A percentile compares a stretch with the other conserved stretches of the same genome.
phyloP scores from a whole-genome alignment of 2,113 vertebrate genomes.

The Nerophis lumbriciformis region DNA sequence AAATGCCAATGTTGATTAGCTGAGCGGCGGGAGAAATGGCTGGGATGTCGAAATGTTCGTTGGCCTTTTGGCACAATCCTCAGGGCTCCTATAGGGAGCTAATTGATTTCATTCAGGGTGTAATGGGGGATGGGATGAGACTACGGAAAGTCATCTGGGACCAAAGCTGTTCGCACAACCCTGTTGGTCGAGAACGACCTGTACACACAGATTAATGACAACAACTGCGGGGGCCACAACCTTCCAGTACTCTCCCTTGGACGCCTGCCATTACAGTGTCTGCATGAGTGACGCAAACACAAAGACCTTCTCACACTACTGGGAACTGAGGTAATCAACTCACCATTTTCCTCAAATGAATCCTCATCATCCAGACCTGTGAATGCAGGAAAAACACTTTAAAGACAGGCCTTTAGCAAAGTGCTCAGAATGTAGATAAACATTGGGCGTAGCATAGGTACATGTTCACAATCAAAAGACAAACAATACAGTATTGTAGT shows the following conservation, averaged over 20 bases:
- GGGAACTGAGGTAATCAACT: constrained; percentile 31
- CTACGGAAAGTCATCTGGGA: constrained; percentile 31
- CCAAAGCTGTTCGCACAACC: constrained; percentile 23
- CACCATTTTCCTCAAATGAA: rapidly evolving
- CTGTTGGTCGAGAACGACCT: constrained; percentile 23
- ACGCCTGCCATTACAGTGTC: constrained; percentile 12
- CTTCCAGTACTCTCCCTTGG: constrained; percentile 24
- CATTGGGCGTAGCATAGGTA: too few relatives aligned
- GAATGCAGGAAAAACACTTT: constrained; percentile 12
- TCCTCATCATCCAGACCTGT: constrained; percentile 55
- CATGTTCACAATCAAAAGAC: too few relatives aligned
- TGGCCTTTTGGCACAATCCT: constrained; percentile 50
- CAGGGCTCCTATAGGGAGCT: constrained; percentile 44
- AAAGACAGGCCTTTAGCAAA: too few relatives aligned
- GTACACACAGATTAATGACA: constrained; percentile 34
- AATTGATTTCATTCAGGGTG: constrained; percentile 68
- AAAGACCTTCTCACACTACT: background rate
- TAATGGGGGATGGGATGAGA: constrained; percentile 53
- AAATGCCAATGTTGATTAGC: constrained; percentile 66
- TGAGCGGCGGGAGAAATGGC: constrained; percentile 33
- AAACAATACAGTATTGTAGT: too few relatives aligned
- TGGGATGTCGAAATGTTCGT: constrained; percentile 43
- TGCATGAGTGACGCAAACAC: constrained; percentile 9
- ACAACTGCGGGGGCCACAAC: constrained; percentile 41
- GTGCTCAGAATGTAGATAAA: too few relatives aligned